Evolutionary conservation across 2,113 vertebrate genomes (phyloP), one percentile per base, ranked within the genome.

Genomic region (Indicator indicator): DNA sequence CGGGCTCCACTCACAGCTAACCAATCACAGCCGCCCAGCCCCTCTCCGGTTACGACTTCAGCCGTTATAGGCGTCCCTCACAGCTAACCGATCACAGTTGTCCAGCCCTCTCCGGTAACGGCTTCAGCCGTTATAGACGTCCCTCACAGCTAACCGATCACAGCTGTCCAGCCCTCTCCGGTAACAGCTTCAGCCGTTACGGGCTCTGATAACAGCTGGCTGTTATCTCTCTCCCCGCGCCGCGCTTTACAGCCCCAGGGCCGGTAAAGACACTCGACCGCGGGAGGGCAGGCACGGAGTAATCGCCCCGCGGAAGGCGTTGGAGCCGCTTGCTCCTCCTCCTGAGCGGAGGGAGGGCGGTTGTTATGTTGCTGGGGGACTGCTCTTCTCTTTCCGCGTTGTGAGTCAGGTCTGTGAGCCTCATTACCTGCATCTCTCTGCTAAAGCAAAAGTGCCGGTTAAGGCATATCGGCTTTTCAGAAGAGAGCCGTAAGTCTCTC

Each of bases 321-420:
- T 38, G 21, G 16, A 8, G 5, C 8, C 5, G 4, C 4, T 16
- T 7, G 28, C 8, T 16, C 12, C 3, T 16, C 3, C 5, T 3
- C 0, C 16, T 19, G 16, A 33, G 6, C 12, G 16, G 7, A 11
- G 13, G 2, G 2, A 2, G 12, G 48, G 4, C 0, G 9, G 30
- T 1, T 2, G 8, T 9, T 11, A 19, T 1, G 4, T 7, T 6
- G 33, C 1, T 3, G 1, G 1, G 10, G 12, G 1, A 2, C 4
- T 7, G 54, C 19, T 28, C 16, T 10, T 8, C 5, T 5, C 48
- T 40, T 11, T 15, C 50, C 2, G 10, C 16, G 2, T 3, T 4
- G 13, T 0, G n/a, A 4, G 55, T 2, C 68, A 40, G 86, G 33
- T 68, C 3, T 8, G 74, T 87, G 64, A 12, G 7, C 3, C 4